A percentile compares a stretch with the other conserved stretches of the same genome.
Evolutionary conservation across 2,113 vertebrate genomes (phyloP).

Genomic region (Pungitius pungitius): DNA sequence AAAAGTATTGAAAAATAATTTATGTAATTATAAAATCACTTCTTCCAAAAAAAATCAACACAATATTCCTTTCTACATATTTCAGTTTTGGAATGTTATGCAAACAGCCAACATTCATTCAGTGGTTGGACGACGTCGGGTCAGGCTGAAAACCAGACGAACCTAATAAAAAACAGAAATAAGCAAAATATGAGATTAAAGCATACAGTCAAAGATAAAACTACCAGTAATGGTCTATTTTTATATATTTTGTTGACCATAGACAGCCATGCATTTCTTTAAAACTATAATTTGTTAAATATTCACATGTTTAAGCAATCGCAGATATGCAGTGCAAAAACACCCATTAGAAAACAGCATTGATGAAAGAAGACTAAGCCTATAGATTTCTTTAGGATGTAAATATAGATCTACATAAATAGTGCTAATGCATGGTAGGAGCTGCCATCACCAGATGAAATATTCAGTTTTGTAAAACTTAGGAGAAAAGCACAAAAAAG

Average conservation of each 20-base stretch:
- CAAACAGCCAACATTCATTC: slow-evolving; percentile 40
- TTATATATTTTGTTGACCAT: neutral
- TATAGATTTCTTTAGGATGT: neutral
- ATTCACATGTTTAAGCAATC: neutral
- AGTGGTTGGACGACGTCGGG: slow-evolving; percentile 68
- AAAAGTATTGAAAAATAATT: slow-evolving; percentile 65
- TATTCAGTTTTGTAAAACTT: neutral
- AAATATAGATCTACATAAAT: neutral
- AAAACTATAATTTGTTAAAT: neutral
- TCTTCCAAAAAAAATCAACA: neutral
- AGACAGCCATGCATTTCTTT: neutral
- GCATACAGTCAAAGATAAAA: neutral
- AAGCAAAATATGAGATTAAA: neutral
- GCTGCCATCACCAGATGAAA: neutral
- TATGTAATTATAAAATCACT: slow-evolving; percentile 41
- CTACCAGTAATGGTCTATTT: neutral
- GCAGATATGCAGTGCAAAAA: neutral
- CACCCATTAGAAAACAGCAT: neutral
- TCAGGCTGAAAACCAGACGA: slow-evolving; percentile 51
- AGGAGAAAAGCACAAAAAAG: neutral
- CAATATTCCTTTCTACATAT: slow-evolving; percentile 24
- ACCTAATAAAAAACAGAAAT: slow-evolving; percentile 49
- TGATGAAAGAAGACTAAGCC: neutral
- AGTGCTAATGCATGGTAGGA: neutral
- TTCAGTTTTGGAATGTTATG: slow-evolving; percentile 15